A percentile compares a stretch with the other conserved stretches of the same genome.
phyloP scores from a whole-genome alignment of 2,888 invertebrate genomes.

The Bruchidius siliquastri region DNA sequence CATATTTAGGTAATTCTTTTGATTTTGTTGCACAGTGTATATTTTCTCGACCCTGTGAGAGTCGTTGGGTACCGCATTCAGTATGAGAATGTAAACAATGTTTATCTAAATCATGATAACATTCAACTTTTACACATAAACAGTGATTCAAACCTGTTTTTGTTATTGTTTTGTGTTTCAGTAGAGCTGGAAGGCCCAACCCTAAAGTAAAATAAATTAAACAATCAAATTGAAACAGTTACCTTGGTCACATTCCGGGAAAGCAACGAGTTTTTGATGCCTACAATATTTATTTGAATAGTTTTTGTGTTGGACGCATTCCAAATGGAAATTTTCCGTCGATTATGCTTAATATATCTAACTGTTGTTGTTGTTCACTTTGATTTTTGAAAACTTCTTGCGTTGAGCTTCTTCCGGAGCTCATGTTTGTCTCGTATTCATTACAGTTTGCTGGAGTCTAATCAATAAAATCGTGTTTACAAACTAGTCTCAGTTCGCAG shows the following conservation, averaged over 20 bases:
- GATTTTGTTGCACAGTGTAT: too few relatives aligned
- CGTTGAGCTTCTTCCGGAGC: too few relatives aligned
- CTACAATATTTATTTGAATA: neutral
- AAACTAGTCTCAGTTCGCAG: too few relatives aligned
- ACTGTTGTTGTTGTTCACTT: too few relatives aligned
- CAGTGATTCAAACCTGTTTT: neutral
- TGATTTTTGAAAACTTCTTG: too few relatives aligned
- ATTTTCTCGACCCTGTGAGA: too few relatives aligned
- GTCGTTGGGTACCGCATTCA: too few relatives aligned
- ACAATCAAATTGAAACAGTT: neutral
- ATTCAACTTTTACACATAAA: neutral
- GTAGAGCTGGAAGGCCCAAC: neutral
- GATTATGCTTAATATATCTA: too few relatives aligned
- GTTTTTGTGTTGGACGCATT: neutral
- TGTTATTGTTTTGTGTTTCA: neutral
- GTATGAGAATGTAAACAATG: neutral
- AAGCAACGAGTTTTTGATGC: neutral
- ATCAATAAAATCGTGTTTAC: too few relatives aligned
- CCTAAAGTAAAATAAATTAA: neutral
- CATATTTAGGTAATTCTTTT: too few relatives aligned
- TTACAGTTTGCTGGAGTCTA: too few relatives aligned
- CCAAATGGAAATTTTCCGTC: neutral
- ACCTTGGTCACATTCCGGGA: neutral
- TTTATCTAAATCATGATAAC: neutral
- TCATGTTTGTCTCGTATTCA: too few relatives aligned